Evolutionary conservation across 2,797 vertebrate genomes (phyloP), one percentile per base, ranked within the genome.

Genomic region (Sphenopsis melanotis): DNA sequence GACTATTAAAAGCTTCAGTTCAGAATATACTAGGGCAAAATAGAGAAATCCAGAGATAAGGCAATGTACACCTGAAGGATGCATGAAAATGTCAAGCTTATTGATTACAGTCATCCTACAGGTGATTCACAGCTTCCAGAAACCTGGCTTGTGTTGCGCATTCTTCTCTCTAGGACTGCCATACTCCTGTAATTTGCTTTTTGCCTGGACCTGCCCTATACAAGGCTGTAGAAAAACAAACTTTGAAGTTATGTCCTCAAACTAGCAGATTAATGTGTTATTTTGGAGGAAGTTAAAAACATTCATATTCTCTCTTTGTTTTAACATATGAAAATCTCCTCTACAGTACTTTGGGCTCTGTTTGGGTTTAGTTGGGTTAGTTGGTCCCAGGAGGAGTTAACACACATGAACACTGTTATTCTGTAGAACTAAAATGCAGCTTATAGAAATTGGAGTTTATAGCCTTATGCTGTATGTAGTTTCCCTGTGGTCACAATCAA

Each of bases 131-230:
- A 85, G 42, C 44, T 87, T 57, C 63, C 36, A 55, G 27, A 50
- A 39, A 55, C 19, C 6, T 3, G 7, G 12, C 14, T 64, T 56
- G 21, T 0, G 0, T n/a, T 59, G 23, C 15, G 13, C 0, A 0
- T 30, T 68, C 10, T 8, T 64, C 24, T 69, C 13, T 60, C 21
- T 59, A 16, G 17, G 21, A 27, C 34, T 37, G 53, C 50, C 17
- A 16, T 11, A 6, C 49, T 42, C 56, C 30, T 71, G 41, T 30
- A 39, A 46, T 50, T 70, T 49, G 11, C 10, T 64, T 64, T 87
- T 78, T 44, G 13, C 22, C 32, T 50, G 30, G 1, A 5, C 27
- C 37, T 71, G 44, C 66, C 60, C 15, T 68, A 4, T 81, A 29
- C 17, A 71, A 74, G 57, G 20, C 29, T 78, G 6, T 56, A 10